Evolutionary conservation across 2,113 vertebrate genomes (phyloP), one percentile per base, ranked within the genome.

Genomic region (Peromyscus californicus): DNA sequence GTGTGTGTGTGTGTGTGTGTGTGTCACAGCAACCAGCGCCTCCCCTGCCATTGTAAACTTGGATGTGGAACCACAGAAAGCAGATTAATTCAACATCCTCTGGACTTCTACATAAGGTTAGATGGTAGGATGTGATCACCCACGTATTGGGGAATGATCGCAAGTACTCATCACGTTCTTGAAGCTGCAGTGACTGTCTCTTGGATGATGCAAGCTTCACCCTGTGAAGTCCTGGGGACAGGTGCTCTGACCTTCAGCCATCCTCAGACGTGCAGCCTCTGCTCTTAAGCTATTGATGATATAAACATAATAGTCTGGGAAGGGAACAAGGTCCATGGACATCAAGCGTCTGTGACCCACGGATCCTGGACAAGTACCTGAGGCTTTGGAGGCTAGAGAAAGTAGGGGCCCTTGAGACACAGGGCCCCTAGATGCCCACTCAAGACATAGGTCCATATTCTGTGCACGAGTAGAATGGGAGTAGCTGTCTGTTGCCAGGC

Each of bases 41-140:
- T 24, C 31, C 74, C 85, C 79, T 36, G 12, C 74, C 70, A 88
- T 3, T 69, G 51, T 72, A 79, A 61, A 83, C 57, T 72, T 82
- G n/a, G 26, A 84, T 80, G 2, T 76, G 48, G 69, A 57, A 82
- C 87, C 83, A 95, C 45, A 5, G 89, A 78, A 94, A 91, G 57
- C 89, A 85, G 48, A 88, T 79, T 31, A 63, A 51, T 63, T 88
- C 31, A 42, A 7, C 65, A 24, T 22, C 72, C 82, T 33, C 61
- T 89, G 70, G 45, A 90, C 75, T 48, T 51, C 57, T 54, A 80
- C 94, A n/a, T 91, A 33, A 82, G 67, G 72, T 94, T 51, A 51
- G 87, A 54, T 4, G 12, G 79, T 70, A 83, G 61, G 57, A 31
- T 84, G 42, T 33, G 36, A 90, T 82, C 42, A 29, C 36, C 39